Conservation (phyloP, 2,113 vertebrate genomes). For the Tylochromis polylepis region DNA sequence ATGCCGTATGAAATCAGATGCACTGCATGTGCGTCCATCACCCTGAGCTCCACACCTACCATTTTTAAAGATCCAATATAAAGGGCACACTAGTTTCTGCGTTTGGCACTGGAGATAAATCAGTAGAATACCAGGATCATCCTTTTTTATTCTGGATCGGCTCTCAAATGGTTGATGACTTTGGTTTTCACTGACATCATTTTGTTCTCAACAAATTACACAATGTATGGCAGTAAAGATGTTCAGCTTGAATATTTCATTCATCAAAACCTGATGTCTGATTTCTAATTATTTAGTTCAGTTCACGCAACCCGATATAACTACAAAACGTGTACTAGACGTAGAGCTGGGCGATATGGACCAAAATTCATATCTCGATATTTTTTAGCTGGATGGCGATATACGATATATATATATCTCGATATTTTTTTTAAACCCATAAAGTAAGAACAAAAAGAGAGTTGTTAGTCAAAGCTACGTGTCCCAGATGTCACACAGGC, state of each 20-base stretch:
- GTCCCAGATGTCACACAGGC: too few relatives aligned
- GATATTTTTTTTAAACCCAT: too few relatives aligned
- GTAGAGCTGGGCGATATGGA: too few relatives aligned
- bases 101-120: background rate
- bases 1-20: background rate
- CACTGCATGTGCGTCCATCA: background rate
- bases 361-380: too few relatives aligned
- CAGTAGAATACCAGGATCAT: background rate
- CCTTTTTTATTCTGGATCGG: background rate
- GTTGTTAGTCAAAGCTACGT: too few relatives aligned
- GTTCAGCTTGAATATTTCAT: background rate
- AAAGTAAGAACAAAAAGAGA: too few relatives aligned
- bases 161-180: background rate
- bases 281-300: background rate
- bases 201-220: background rate
- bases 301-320: too few relatives aligned
- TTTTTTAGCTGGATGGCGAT: too few relatives aligned
- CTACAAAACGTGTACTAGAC: too few relatives aligned
- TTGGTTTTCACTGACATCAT: background rate
- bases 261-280: background rate
- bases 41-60: background rate
- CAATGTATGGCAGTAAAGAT: background rate
- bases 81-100: background rate
- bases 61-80: background rate
- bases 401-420: too few relatives aligned